These are phyloP conservation scores for Troilus luridus DNA, from an alignment of 2,888 invertebrate species.

Conservation along the genomic window DNA sequence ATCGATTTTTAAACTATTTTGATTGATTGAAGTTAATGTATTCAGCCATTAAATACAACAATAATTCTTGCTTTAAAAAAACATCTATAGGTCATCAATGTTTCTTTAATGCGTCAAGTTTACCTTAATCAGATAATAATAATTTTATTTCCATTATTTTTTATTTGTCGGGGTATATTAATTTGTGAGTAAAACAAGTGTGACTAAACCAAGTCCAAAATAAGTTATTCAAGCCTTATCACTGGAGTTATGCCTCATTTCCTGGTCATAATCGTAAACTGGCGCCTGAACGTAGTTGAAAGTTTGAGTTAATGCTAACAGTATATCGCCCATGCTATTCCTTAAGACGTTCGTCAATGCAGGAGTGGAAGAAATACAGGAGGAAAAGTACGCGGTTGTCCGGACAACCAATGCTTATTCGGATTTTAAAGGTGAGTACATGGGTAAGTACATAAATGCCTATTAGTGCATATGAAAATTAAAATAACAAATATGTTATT, in stretches of 20 bases:
- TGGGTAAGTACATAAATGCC: background rate
- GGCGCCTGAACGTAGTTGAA: background rate
- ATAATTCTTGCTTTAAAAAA: no score
- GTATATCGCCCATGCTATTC: background rate
- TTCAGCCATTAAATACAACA: no score
- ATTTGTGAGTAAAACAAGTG: no score
- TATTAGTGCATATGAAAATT: no score
- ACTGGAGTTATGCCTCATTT: background rate
- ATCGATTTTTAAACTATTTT: no score
- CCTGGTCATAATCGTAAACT: background rate
- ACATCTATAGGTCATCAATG: no score
- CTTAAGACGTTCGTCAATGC: background rate
- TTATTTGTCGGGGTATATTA: no score
- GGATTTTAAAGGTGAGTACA: background rate
- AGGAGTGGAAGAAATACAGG: background rate
- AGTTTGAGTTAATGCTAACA: background rate
- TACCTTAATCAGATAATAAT: no score
- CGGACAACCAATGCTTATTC: background rate
- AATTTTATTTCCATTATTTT: no score
- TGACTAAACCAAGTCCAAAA: background rate
- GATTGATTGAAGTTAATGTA: no score
- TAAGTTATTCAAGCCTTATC: slow-evolving; percentile 20
- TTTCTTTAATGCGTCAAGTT: no score
- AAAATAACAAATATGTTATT: no score
- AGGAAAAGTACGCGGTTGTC: background rate